Base-by-base conservation (phyloP, 2,888 invertebrate genomes). In the Amphipyra berbera region DNA sequence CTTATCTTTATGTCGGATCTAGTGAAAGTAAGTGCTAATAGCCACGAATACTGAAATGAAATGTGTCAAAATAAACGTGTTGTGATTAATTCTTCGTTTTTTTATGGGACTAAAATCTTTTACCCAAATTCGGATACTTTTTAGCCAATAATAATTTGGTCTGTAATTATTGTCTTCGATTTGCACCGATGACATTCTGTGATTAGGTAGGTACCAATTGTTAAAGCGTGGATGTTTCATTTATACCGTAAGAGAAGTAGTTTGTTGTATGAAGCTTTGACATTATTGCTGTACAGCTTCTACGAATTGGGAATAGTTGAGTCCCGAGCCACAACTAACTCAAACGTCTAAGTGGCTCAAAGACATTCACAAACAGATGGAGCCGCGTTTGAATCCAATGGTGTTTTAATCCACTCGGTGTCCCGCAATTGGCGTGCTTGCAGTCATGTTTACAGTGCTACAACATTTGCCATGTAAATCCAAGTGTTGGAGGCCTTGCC, bases 391-490 rank as follows among this genome's bases (percentile, higher is more conserved):
- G 59, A 73, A 68, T 71, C 48, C 64, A 38, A 58, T 62, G 59
- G 49, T 59, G 62, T 54, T 46, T 21, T 21, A 21, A 21, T 21
- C 21, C 21, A 21, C 3, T 21, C 21, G 2, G 61, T 55, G 54
- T 53, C 46, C 56, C 42, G 30, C 45, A 65, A 71, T 71, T 73
- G 62, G 65, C 71, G 73, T 68, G 71, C 64, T 61, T 37, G 55
- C 65, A 73, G 67, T 63, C 45, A 72, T 68, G 70, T 74, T 69
- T 64, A 71, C 65, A 71, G 58, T 59, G 68, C 71, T 61, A 65
- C 62, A 77, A 69, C 77, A 77, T 78, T 82, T 75, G 73, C 76
- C 65, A 72, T 73, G 80, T 76, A 80, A 78, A 82, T 78, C 69
- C 72, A 73, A 76, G 73, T 77, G 75, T 69, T 68, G 61, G 59